Evolutionary conservation across 2,113 vertebrate species (phyloP).

Genomic region (Dryoscopus gambensis): DNA sequence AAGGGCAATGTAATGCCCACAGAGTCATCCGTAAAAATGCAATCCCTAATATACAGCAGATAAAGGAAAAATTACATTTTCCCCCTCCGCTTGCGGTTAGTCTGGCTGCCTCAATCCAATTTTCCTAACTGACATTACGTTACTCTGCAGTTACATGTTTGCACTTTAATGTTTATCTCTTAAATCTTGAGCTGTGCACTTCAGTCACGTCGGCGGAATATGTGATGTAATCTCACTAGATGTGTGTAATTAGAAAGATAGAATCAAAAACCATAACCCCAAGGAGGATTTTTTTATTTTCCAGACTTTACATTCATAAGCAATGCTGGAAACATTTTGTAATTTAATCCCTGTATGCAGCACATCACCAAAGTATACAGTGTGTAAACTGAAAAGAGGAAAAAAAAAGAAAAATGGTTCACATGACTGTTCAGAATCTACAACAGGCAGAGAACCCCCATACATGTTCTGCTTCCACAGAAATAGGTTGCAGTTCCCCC

Average conservation of each 20-base stretch:
- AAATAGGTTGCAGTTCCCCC: not conserved
- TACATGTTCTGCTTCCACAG: not conserved
- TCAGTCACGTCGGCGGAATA: slow-evolving; percentile 62
- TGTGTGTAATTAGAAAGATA: slow-evolving; percentile 58
- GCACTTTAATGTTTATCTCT: slow-evolving; percentile 53
- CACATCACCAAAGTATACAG: not conserved
- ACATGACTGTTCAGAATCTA: not conserved
- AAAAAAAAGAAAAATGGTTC: not conserved
- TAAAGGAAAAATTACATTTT: not conserved
- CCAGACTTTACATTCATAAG: not conserved
- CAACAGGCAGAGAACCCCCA: not conserved
- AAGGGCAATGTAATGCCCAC: not conserved
- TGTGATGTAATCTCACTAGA: slow-evolving; percentile 66
- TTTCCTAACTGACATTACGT: slow-evolving; percentile 40
- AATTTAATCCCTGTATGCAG: not conserved
- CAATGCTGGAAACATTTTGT: not conserved
- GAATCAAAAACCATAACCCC: slow-evolving; percentile 59
- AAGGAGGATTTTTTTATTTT: not conserved
- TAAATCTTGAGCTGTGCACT: slow-evolving; percentile 49
- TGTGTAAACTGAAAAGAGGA: not conserved
- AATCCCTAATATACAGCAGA: not conserved
- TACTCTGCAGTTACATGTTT: slow-evolving; percentile 18
- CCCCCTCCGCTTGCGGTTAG: not conserved
- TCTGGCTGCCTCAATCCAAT: not conserved
- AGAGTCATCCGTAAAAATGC: not conserved